Evolutionary conservation across 35 echinoderm and acorn worm species (phyloP), one percentile per base, ranked within the genome.

Genomic region (Hemicentrotus pulcherrimus): DNA sequence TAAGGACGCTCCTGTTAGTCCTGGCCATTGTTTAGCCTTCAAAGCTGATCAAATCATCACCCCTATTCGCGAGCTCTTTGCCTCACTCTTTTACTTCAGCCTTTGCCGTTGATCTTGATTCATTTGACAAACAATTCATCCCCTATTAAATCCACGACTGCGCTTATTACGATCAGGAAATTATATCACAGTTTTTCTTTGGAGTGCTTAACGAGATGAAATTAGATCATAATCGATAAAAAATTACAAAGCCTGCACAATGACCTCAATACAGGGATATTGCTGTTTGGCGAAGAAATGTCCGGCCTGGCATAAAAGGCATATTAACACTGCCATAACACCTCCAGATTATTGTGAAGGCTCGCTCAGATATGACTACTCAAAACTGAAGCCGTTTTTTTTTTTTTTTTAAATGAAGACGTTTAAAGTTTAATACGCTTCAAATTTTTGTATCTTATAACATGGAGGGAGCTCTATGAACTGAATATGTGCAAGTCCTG

Each of bases 211-310:
- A 78, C 65, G 65, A 78, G 65, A n/a, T 78, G 19, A 78, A 78
- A 78, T 78, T 78, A n/a, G 65, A 78, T 78, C 65, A 78, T 78
- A 78, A 78, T 78, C 65, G 65, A 78, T 78, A 78, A 78, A 22
- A 78, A 5, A 78, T 78, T 78, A 78, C 65, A 78, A 78, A n/a
- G 65, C 65, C 24, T 78, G 18, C 65, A 78, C 65, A 78, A 78
- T 78, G 65, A 78, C 65, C 65, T 7, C 24, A 22, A 28, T 78
- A 78, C 19, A 28, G 19, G 65, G 65, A 78, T 78, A 78, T 78
- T 78, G 65, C 65, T 78, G 19, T 78, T 78, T 78, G 50, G 65
- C 65, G 19, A 78, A 78, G 65, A 78, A 28, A 78, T n/a, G 65
- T 78, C 65, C 65, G n/a, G 65, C 28, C 28, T 78, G 24, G 9